Evolutionary conservation across 2,888 invertebrate genomes (phyloP).

Genomic region (Antheraea assamensis): DNA sequence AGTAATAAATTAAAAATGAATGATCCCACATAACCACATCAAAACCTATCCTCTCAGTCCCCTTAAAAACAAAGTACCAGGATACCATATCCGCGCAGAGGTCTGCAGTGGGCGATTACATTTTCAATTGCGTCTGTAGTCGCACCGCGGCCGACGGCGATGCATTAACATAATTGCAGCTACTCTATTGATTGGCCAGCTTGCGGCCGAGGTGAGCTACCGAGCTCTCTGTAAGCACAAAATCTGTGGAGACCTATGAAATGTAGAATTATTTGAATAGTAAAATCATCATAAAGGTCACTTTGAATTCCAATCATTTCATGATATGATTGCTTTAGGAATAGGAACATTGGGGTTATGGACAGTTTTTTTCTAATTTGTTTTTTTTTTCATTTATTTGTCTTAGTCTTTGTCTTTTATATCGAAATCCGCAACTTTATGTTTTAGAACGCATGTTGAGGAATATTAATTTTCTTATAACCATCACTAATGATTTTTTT

Average conservation of each 20-base stretch:
- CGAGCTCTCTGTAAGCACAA: constrained; percentile 29
- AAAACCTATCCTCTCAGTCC: background rate
- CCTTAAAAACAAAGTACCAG: constrained; percentile 39
- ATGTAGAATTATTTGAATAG: background rate
- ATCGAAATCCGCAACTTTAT: no score
- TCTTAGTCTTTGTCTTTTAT: no score
- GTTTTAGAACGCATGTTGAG: no score
- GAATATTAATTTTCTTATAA: no score
- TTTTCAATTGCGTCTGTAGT: constrained; percentile 67
- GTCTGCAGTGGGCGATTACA: constrained; percentile 56
- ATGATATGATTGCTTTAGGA: no score
- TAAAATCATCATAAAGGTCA: no score
- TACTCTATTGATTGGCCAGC: constrained; percentile 75
- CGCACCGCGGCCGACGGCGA: constrained; percentile 62
- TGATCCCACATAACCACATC: background rate
- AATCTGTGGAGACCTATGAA: constrained; percentile 34
- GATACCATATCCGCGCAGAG: constrained; percentile 54
- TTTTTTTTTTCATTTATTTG: no score
- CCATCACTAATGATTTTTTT: no score
- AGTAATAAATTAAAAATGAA: background rate
- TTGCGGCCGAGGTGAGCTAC: constrained; percentile 50
- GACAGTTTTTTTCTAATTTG: no score
- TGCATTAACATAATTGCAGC: constrained; percentile 79
- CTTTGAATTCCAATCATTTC: no score
- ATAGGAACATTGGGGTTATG: no score